Evolutionary conservation across 2,888 invertebrate species (phyloP), one percentile per base, ranked within the genome.

Genomic region (Abrostola tripartita): DNA sequence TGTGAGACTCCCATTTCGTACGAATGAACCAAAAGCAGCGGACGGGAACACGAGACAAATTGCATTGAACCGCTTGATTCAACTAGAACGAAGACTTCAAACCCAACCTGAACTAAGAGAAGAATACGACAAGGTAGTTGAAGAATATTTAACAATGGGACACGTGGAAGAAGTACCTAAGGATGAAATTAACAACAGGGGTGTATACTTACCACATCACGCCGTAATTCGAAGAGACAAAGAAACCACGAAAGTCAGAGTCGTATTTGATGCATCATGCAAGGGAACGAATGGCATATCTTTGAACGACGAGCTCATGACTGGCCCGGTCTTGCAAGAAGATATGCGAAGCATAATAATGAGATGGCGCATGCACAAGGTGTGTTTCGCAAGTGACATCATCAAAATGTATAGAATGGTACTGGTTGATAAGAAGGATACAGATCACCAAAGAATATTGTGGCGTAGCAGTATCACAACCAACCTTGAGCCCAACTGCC

Each of bases 351-450:
- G 64, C 14, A 56, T 82, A 1, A 50, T 82, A n/a, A 68, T 78
- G 58, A 53, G 79, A 54, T 82, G 78, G 71, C 53, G 79, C 37
- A 70, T 52, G 12, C 65, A 80, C 10, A 57, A 41, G 2, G 41
- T 82, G 6, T 77, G 71, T 37, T 73, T 81, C 36, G 76, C 75
- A 0, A 61, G 71, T 11, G 81, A 80, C 42, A 68, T 82, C 6
- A 36, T 60, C 51, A 77, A 81, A 61, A 85, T 86, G 83, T 86
- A 83, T 38, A 52, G 82, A 38, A 67, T 72, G 68, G 68, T 84
- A 37, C 55, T 66, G 12, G 58, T 83, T 6, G n/a, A 49, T 36
- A 59, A 69, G 7, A 61, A 74, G 42, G 75, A 84, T 9, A n/a
- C 40, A 9, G 37, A 37, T 51, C 55, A 59, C 36, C 70, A 74